A percentile compares a stretch with the other conserved stretches of the same genome.
phyloP scores from a whole-genome alignment of 2,797 vertebrate species.

The Microcaecilia unicolor region DNA sequence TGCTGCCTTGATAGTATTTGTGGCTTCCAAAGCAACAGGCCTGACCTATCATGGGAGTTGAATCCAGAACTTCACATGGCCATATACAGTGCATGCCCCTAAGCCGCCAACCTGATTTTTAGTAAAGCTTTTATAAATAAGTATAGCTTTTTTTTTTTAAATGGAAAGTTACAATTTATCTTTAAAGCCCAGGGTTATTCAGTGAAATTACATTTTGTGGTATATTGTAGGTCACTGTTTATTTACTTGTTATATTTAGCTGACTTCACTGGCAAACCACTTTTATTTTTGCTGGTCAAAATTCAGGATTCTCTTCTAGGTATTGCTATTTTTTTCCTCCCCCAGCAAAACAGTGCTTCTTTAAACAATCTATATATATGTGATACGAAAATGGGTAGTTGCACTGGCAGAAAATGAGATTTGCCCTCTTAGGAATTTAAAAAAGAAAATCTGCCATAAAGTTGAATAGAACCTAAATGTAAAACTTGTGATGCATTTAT shows the following conservation, averaged over 20 bases:
- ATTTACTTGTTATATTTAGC: slow-evolving; percentile 46
- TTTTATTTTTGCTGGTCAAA: slow-evolving; percentile 57
- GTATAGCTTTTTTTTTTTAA: too few relatives aligned
- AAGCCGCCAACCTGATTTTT: too few relatives aligned
- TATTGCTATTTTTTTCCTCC: slow-evolving; percentile 8
- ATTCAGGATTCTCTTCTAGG: slow-evolving; percentile 31
- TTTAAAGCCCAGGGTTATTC: slow-evolving; percentile 77
- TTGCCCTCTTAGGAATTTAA: slow-evolving; percentile 31
- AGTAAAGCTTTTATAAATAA: too few relatives aligned
- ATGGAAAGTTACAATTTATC: slow-evolving; percentile 87
- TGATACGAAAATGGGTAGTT: slow-evolving; percentile 26
- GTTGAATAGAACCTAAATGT: slow-evolving; percentile 27
- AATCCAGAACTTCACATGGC: too few relatives aligned
- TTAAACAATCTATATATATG: slow-evolving; percentile 17
- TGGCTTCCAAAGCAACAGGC: too few relatives aligned
- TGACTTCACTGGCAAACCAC: slow-evolving; percentile 44
- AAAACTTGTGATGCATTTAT: too few relatives aligned
- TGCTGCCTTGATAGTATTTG: too few relatives aligned
- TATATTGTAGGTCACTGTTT: slow-evolving; percentile 40
- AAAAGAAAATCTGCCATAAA: slow-evolving; percentile 14
- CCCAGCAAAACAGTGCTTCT: slow-evolving; percentile 35
- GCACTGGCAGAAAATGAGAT: slow-evolving; percentile 33
- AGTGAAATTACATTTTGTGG: slow-evolving; percentile 51
- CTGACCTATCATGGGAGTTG: too few relatives aligned
- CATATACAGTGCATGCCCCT: too few relatives aligned